phyloP scores from a whole-genome alignment of 2,797 vertebrate species.

The Liparis tanakae region DNA sequence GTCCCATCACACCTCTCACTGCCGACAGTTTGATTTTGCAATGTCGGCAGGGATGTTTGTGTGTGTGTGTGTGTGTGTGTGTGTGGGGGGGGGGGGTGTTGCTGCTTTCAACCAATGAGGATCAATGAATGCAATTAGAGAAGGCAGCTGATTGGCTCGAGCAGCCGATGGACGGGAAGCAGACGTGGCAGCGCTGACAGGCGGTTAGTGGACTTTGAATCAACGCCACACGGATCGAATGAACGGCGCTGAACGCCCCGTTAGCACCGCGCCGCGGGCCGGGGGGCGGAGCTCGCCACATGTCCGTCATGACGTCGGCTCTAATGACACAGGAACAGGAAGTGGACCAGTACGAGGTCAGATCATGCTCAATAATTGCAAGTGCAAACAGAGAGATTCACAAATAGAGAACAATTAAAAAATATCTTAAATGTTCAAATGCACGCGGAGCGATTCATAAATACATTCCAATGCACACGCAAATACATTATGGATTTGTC shows the following conservation, averaged over 20 bases:
- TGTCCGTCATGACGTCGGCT: background rate
- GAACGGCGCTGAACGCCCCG: background rate
- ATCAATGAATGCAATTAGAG: slow-evolving; percentile 26
- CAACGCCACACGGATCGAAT: background rate
- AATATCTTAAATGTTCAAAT: no score
- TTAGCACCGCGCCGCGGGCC: background rate
- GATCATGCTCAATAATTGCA: no score
- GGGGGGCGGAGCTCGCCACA: background rate
- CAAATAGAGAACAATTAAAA: no score
- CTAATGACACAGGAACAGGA: background rate
- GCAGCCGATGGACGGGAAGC: background rate
- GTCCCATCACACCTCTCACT: background rate
- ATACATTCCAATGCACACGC: no score
- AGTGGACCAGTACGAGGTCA: background rate
- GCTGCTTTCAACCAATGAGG: slow-evolving; percentile 9
- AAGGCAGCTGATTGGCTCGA: slow-evolving; percentile 29
- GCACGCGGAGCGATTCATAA: no score
- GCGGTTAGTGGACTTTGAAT: background rate
- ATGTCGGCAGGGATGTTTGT: background rate
- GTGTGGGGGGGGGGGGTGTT: background rate
- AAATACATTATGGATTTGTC: no score
- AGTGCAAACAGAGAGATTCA: no score
- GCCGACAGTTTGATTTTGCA: background rate
- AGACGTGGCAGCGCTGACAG: background rate
- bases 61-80: no score